Percentiles rank a stretch among this genome's conserved stretches.
Evolutionary conservation across 2,113 vertebrate species (phyloP).

Genomic region (Telmatochromis sp.): DNA sequence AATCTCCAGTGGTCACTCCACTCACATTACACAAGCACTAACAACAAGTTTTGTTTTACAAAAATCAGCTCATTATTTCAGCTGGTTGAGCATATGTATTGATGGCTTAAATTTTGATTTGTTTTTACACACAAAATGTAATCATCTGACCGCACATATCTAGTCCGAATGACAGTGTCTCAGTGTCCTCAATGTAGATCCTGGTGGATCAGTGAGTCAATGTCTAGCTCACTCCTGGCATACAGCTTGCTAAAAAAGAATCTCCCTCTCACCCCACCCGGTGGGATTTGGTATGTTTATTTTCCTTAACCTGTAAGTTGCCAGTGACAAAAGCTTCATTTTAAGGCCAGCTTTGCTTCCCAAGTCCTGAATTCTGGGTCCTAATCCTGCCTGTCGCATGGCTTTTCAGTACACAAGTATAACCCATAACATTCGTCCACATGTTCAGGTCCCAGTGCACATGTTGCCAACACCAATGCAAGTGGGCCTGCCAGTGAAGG

Average conservation of each 20-base stretch:
- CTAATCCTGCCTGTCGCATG: neutral
- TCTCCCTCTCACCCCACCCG: neutral
- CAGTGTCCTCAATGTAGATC: neutral
- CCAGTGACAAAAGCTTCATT: rapidly evolving
- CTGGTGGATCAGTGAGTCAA: neutral
- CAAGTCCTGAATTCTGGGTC: neutral
- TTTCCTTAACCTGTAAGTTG: neutral
- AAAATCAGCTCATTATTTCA: neutral
- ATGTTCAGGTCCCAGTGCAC: neutral
- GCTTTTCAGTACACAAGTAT: neutral
- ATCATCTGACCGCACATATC: neutral
- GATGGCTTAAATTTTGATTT: neutral
- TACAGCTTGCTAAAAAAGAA: neutral
- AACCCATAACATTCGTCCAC: neutral
- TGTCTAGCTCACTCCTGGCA: neutral
- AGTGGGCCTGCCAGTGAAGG: neutral
- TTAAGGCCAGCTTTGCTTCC: neutral
- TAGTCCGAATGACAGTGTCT: neutral
- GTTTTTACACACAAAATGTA: neutral
- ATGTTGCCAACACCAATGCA: neutral
- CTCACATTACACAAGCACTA: neutral
- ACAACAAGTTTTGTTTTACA: neutral
- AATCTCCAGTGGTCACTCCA: neutral
- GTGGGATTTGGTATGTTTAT: neutral
- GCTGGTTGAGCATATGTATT: neutral